Conservation (phyloP, 2,797 vertebrate species). For the Platyrinchus mystaceus region DNA sequence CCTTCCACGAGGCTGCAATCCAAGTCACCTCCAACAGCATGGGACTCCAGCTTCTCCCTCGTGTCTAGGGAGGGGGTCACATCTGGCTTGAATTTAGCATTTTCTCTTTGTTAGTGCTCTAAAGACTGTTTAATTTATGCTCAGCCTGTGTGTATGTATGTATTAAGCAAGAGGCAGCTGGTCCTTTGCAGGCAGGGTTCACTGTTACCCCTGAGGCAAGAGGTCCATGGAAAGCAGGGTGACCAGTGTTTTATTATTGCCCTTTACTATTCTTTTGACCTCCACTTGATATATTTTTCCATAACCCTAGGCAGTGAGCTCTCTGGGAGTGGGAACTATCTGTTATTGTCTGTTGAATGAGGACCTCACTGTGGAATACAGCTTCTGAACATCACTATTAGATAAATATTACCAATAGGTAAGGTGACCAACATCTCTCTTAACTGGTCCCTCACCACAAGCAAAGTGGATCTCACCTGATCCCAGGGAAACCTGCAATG, state of each 20-base stretch:
- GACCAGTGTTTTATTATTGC: constrained; percentile 12
- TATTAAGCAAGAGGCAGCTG: constrained; percentile 27
- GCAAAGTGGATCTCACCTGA: neutral
- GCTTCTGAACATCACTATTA: neutral
- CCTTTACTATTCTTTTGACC: constrained; percentile 42
- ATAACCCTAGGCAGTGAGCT: constrained; percentile 47
- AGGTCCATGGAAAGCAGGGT: constrained; percentile 20
- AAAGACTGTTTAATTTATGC: constrained; percentile 13
- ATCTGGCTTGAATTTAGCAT: constrained; percentile 44
- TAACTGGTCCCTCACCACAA: neutral
- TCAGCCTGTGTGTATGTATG: neutral
- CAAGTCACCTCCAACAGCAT: neutral
- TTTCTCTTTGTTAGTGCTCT: neutral
- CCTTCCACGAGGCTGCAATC: neutral
- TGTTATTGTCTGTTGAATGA: constrained; percentile 5
- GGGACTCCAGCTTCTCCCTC: neutral
- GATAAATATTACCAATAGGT: neutral
- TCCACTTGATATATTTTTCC: constrained; percentile 54
- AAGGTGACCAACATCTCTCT: neutral
- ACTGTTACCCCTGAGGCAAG: constrained; percentile 36
- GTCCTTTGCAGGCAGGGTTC: constrained; percentile 24
- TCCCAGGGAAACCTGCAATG: neutral
- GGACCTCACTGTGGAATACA: neutral
- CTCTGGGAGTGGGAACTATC: constrained; percentile 18
- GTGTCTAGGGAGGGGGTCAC: neutral